Percentiles rank a stretch among this genome's conserved stretches.
Evolutionary conservation across 2,113 vertebrate species (phyloP).

Genomic region (Rhinichthys klamathensis): DNA sequence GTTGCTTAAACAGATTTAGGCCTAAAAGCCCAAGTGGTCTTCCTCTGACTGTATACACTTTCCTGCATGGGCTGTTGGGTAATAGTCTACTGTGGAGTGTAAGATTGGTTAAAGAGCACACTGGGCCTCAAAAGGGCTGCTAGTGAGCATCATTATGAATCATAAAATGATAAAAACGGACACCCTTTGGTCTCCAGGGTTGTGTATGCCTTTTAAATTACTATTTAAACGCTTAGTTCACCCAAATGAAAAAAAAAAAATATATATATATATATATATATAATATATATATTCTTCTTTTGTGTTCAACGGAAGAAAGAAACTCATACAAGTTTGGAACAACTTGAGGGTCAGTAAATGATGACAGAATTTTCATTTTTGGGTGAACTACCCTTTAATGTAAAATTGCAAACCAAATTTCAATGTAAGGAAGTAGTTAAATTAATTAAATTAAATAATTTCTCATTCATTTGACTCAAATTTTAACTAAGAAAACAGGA

Average conservation of each 20-base stretch:
- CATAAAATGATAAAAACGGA: background rate
- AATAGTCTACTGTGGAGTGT: background rate
- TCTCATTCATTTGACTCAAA: background rate
- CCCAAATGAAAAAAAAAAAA: too few relatives aligned
- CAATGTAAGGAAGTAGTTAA: too few relatives aligned
- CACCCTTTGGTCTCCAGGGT: background rate
- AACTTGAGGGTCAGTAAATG: too few relatives aligned
- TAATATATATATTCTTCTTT: too few relatives aligned
- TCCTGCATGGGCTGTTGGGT: background rate
- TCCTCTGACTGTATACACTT: background rate
- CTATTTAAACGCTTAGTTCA: too few relatives aligned
- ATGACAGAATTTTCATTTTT: too few relatives aligned
- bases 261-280: too few relatives aligned
- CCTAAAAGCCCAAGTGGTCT: background rate
- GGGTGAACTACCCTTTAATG: too few relatives aligned
- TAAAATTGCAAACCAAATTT: too few relatives aligned
- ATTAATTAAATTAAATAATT: too few relatives aligned
- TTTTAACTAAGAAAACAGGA: background rate
- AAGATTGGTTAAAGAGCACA: background rate
- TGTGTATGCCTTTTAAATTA: background rate
- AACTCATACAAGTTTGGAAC: too few relatives aligned
- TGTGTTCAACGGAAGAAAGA: too few relatives aligned
- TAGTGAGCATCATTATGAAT: background rate
- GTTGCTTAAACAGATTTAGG: background rate
- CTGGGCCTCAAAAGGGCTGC: background rate